Evolutionary conservation across 92 coral and sea anemone species (phyloP), one percentile per base, ranked within the genome.

Genomic region (Pocillopora meandrina): DNA sequence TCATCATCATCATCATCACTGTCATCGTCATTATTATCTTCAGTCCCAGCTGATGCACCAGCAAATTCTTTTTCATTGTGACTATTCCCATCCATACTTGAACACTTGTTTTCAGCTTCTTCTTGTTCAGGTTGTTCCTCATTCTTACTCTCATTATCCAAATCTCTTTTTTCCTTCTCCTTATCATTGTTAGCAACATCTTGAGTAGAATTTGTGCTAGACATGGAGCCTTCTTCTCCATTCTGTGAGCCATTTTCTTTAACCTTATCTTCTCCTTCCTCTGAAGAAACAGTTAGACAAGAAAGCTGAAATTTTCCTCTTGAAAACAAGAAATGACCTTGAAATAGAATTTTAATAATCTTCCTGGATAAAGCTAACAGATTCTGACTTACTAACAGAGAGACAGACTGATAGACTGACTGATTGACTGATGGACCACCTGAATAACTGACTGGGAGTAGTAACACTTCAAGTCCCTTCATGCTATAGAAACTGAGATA

Each of bases 1-100:
- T 86, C 82, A 0, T 75, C 86, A 1, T 74, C 89, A 1, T 84
- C 86, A 0, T 74, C 89, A 0, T 81, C 90, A 10, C 72, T 85
- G 1, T 79, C 91, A 34, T 36, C 87, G 1, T 81, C 80, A 13
- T 61, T 70, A 2, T 84, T 88, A 0, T 86, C 87, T 52, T 70
- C 76, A 13, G 57, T 59, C 10, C 58, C 82, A 31, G 56, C 88
- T 19, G 66, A 52, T 6, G 23, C 73, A 56, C 5, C 85, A 49
- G 67, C 34, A 42, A 59, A 65, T 56, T 85, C 67, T 73, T 89
- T 81, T 6, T 84, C 85, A 52, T 71, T 55, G 12, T 63, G 19
- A 13, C 26, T 64, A 1, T 72, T 82, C 59, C 67, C 85, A 23
- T 85, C 80, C 61, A 61, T 72, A 36, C 66, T 36, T 36, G 63